A percentile compares a stretch with the other conserved stretches of the same genome.
phyloP scores from a whole-genome alignment of 92 coral and sea anemone genomes.

The Siderastrea radians region DNA sequence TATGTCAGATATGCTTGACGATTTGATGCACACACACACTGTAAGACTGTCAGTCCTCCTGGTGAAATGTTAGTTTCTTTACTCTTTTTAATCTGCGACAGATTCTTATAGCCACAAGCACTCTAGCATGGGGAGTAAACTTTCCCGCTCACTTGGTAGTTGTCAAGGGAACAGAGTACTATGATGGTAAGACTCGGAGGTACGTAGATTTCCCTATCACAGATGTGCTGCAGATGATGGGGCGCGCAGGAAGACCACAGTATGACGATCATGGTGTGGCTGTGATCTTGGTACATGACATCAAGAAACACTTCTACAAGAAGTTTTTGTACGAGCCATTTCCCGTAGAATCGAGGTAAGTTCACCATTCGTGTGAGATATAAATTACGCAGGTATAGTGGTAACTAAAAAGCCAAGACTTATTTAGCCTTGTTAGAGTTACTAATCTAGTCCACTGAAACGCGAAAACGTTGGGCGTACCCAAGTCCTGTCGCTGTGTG shows the following conservation, averaged over 20 bases:
- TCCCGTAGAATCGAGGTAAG: conserved; percentile 97
- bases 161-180: conserved; percentile 97
- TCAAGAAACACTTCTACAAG: conserved; percentile 99
- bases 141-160: conserved; percentile 98
- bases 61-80: not conserved
- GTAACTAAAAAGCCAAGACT: not conserved
- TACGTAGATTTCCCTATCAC: conserved; percentile 99
- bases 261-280: conserved; percentile 99
- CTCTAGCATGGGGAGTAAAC: conserved; percentile 99
- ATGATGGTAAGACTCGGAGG: conserved; percentile 93
- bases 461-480: too few relatives aligned
- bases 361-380: not conserved
- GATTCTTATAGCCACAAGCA: conserved; percentile 97
- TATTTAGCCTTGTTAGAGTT: too few relatives aligned
- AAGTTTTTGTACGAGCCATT: conserved; percentile 98
- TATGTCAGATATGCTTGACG: too few relatives aligned
- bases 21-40: too few relatives aligned
- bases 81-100: not conserved
- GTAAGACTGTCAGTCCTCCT: too few relatives aligned
- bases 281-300: conserved; percentile 96
- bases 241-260: conserved; percentile 99
- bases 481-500: too few relatives aligned
- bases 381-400: not conserved
- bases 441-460: too few relatives aligned
- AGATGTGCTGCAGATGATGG: conserved; percentile 99